Conservation (phyloP, 2,888 invertebrate species). For the Conus canariensis region DNA sequence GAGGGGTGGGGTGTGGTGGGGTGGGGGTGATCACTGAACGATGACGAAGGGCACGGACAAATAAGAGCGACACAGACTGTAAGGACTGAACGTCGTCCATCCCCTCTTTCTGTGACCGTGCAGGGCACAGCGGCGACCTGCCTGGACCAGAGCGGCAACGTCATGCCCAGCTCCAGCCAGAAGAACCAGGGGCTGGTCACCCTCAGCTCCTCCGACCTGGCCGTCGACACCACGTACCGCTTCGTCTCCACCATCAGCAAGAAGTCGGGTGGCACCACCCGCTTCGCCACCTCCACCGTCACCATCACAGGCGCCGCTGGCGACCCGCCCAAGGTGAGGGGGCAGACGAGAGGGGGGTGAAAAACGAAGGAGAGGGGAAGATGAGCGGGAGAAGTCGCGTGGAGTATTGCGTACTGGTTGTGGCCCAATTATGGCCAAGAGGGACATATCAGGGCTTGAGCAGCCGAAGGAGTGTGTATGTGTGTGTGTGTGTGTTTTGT, state of each 20-base stretch:
- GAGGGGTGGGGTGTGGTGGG: too few relatives aligned
- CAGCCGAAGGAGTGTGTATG: too few relatives aligned
- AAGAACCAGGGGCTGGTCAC: constrained; percentile 4
- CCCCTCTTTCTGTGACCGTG: too few relatives aligned
- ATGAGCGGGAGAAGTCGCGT: background rate
- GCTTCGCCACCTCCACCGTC: constrained; percentile 20
- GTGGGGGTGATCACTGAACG: too few relatives aligned
- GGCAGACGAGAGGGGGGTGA: background rate
- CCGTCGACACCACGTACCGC: constrained; percentile 9
- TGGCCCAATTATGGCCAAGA: background rate
- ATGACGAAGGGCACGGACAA: too few relatives aligned
- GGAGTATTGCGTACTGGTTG: too few relatives aligned
- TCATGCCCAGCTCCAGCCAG: constrained; percentile 17
- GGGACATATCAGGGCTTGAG: too few relatives aligned
- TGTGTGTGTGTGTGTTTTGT: constrained; percentile 4
- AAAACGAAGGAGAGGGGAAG: background rate
- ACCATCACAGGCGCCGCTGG: constrained; percentile 26
- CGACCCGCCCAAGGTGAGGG: constrained; percentile 29
- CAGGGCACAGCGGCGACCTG: constrained; percentile 24
- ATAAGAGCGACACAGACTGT: too few relatives aligned
- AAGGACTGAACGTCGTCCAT: too few relatives aligned
- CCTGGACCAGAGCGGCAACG: background rate
- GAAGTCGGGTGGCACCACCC: constrained; percentile 27
- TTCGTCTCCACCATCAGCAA: constrained; percentile 34
- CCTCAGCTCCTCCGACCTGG: background rate